Evolutionary conservation across 2,113 vertebrate genomes (phyloP).

Genomic region (Melanostigma gelatinosum): DNA sequence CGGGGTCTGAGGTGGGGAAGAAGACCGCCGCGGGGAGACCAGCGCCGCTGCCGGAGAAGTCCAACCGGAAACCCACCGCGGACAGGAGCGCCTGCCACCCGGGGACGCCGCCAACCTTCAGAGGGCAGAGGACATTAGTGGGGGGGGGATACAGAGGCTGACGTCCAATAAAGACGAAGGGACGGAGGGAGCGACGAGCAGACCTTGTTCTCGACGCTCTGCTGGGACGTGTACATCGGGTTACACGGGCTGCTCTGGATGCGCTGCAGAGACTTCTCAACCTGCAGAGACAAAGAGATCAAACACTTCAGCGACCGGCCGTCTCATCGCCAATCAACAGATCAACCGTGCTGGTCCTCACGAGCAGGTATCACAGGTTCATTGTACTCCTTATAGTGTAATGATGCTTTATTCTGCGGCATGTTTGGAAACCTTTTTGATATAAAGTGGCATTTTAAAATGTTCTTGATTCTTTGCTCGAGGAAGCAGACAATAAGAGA

Average conservation of each 20-base stretch:
- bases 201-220: slow-evolving; percentile 97
- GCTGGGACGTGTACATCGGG: slow-evolving; percentile 97
- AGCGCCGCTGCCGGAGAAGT: slow-evolving; percentile 86
- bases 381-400: no score
- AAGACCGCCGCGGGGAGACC: slow-evolving; percentile 93
- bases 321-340: background rate
- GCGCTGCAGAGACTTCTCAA: slow-evolving; percentile 96
- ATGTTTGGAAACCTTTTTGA: no score
- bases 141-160: background rate
- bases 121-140: slow-evolving; percentile 16
- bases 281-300: slow-evolving; percentile 71
- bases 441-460: no score
- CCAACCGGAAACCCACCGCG: slow-evolving; percentile 92
- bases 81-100: slow-evolving; percentile 96
- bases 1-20: slow-evolving; percentile 93
- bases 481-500: no score
- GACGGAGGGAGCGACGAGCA: background rate
- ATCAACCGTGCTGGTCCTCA: background rate
- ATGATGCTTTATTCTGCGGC: no score
- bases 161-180: background rate
- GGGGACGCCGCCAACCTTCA: slow-evolving; percentile 86
- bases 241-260: slow-evolving; percentile 96
- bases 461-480: no score
- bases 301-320: background rate
- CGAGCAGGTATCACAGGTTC: no score